Conservation (phyloP, 2,888 invertebrate genomes). For the Salticus scenicus region DNA sequence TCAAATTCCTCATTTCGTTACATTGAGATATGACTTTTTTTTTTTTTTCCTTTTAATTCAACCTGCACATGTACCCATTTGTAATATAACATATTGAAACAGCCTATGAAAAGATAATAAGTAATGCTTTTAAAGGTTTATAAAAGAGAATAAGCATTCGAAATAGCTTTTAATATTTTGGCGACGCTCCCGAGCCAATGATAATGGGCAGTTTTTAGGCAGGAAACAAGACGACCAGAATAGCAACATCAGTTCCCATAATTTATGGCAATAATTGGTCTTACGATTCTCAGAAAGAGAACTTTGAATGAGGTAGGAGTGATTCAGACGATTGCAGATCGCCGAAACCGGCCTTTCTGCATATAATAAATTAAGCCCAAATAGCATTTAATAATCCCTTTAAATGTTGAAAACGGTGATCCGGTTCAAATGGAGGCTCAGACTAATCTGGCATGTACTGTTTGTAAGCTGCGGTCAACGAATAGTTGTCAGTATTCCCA, state of each 20-base stretch:
- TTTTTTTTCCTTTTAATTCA: no score
- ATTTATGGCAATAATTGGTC: slow-evolving; percentile 67
- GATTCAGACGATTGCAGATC: slow-evolving; percentile 58
- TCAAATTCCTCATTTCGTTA: no score
- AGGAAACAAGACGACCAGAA: slow-evolving; percentile 48
- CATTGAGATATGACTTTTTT: no score
- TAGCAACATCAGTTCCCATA: slow-evolving; percentile 48
- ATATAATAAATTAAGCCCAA: slow-evolving; percentile 43
- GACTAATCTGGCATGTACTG: slow-evolving; percentile 29
- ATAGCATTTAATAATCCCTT: slow-evolving; percentile 58
- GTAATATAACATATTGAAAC: no score
- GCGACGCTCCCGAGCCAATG: background rate
- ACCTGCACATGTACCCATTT: no score
- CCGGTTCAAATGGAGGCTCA: slow-evolving; percentile 25
- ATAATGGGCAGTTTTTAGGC: slow-evolving; percentile 26
- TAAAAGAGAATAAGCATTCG: no score
- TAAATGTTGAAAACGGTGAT: slow-evolving; percentile 43
- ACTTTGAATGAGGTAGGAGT: slow-evolving; percentile 50
- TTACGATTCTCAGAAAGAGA: slow-evolving; percentile 43
- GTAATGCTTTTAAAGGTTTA: no score
- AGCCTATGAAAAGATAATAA: no score
- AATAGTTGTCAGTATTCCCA: slow-evolving; percentile 24
- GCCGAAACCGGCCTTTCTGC: slow-evolving; percentile 33
- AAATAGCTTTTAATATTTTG: slow-evolving; percentile 1
- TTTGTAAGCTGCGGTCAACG: slow-evolving; percentile 5